Percentiles rank a stretch among this genome's conserved stretches.
Conservation (phyloP, 2,888 invertebrate species). For the Cloeon dipterum region DNA sequence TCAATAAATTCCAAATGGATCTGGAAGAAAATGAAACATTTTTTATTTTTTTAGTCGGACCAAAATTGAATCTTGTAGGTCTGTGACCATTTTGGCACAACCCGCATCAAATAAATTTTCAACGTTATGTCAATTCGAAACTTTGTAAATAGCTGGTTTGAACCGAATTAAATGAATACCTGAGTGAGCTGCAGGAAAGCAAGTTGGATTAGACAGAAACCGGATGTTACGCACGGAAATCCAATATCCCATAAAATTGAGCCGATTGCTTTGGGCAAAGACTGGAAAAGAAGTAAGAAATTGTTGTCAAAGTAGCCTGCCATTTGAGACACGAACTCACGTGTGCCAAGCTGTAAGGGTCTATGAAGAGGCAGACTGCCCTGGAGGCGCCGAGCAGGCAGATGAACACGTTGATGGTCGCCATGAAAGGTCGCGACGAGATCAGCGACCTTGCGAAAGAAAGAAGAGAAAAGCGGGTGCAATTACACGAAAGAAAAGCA, state of each 20-base stretch:
- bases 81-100: too few relatives aligned
- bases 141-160: too few relatives aligned
- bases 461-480: slow-evolving; percentile 8
- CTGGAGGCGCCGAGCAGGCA: slow-evolving; percentile 26
- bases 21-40: too few relatives aligned
- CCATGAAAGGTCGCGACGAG: slow-evolving; percentile 26
- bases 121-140: too few relatives aligned
- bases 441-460: slow-evolving; percentile 26
- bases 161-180: too few relatives aligned
- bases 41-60: too few relatives aligned
- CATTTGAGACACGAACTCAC: slow-evolving; percentile 13
- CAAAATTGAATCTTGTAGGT: too few relatives aligned
- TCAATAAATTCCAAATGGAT: too few relatives aligned
- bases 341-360: slow-evolving; percentile 29
- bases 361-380: slow-evolving; percentile 26
- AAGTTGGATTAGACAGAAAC: slow-evolving; percentile 29
- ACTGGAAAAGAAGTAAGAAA: slow-evolving; percentile 16
- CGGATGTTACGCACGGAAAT: slow-evolving; percentile 29
- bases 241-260: slow-evolving; percentile 29
- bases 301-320: too few relatives aligned
- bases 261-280: slow-evolving; percentile 24
- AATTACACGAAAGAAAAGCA: not conserved
- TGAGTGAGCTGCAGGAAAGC: slow-evolving; percentile 29
- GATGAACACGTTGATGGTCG: slow-evolving; percentile 28
- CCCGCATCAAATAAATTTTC: too few relatives aligned